Conservation (phyloP, 2,888 invertebrate species). For the Anorthoa munda region DNA sequence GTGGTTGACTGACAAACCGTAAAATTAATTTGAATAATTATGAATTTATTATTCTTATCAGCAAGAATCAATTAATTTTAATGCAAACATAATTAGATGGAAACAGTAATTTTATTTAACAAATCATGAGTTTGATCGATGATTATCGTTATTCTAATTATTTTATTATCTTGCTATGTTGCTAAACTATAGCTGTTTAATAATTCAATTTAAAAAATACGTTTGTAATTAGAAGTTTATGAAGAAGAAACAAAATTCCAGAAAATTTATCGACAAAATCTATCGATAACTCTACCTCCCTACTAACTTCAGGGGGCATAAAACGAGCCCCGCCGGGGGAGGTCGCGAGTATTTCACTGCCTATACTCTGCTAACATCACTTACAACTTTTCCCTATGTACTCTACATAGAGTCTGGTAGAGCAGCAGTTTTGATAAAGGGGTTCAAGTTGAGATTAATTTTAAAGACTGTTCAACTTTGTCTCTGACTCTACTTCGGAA, state of each 20-base stretch:
- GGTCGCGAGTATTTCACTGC: slow-evolving; percentile 75
- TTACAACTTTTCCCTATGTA: slow-evolving; percentile 73
- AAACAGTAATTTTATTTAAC: neutral
- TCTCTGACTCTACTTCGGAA: slow-evolving; percentile 5
- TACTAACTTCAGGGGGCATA: slow-evolving; percentile 67
- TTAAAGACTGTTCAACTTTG: slow-evolving; percentile 49
- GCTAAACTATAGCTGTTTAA: neutral
- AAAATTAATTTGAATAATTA: slow-evolving; percentile 25
- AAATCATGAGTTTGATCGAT: neutral
- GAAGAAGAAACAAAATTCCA: neutral
- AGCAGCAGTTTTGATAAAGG: slow-evolving; percentile 62
- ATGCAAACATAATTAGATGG: neutral
- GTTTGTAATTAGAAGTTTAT: too few species aligned
- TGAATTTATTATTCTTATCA: neutral
- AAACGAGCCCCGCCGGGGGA: slow-evolving; percentile 68
- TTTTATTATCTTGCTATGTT: neutral
- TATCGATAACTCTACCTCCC: slow-evolving; percentile 60
- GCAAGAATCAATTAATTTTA: slow-evolving; percentile 1
- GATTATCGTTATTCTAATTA: neutral
- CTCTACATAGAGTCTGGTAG: slow-evolving; percentile 46
- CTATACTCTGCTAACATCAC: slow-evolving; percentile 71
- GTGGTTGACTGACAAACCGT: slow-evolving; percentile 25
- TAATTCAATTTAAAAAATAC: neutral
- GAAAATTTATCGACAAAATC: slow-evolving; percentile 27
- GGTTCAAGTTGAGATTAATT: slow-evolving; percentile 53